A percentile compares a stretch with the other conserved stretches of the same genome.
These are phyloP conservation scores for Malurus cyaneus DNA, from an alignment of 2,113 vertebrate genomes.

Conservation along the genomic window DNA sequence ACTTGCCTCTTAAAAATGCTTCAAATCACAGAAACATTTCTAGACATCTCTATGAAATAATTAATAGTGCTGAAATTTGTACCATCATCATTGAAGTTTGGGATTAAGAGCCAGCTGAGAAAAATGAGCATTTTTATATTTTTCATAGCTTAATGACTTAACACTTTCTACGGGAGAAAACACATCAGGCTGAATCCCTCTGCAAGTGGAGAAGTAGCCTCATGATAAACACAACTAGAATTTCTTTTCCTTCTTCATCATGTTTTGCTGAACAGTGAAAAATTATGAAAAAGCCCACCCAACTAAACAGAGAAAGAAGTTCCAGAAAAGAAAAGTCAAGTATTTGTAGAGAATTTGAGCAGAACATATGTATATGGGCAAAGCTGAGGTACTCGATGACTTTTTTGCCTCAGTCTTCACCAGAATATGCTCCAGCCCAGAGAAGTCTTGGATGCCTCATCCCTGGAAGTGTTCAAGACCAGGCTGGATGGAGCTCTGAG, in stretches of 20 bases:
- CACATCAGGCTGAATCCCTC: not conserved
- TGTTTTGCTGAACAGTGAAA: not conserved
- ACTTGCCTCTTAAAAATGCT: not conserved
- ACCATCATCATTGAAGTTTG: not conserved
- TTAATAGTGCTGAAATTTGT: not conserved
- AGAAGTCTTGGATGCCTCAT: not conserved
- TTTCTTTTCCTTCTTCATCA: not conserved
- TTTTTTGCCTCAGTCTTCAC: not conserved
- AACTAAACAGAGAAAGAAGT: not conserved
- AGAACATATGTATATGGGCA: not conserved
- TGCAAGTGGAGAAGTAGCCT: not conserved
- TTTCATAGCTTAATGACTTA: not conserved
- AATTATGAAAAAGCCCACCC: not conserved
- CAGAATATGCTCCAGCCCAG: not conserved
- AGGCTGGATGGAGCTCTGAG: not conserved
- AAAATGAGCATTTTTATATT: not conserved
- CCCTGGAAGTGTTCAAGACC: fast-evolving
- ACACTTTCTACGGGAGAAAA: not conserved
- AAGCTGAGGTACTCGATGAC: not conserved
- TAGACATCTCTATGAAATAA: not conserved
- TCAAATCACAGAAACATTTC: not conserved
- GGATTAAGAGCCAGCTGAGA: not conserved
- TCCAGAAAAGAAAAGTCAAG: not conserved
- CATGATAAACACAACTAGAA: not conserved
- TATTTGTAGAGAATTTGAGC: not conserved